Conservation (phyloP, 2,888 invertebrate genomes). For the Plutella xylostella region DNA sequence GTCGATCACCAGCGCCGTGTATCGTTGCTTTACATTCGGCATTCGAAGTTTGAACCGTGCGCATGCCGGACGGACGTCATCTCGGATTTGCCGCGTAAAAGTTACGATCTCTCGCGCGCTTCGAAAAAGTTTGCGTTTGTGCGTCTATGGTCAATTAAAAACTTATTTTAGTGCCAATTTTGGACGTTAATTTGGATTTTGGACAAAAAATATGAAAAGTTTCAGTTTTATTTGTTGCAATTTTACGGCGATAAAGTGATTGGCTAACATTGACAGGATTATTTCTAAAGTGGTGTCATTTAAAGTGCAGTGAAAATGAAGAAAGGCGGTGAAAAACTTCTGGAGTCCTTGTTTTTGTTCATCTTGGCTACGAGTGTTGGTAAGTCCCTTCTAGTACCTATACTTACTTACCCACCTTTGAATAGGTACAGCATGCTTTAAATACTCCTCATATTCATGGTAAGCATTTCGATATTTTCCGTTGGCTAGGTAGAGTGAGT, state of each 20-base stretch:
- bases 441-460: no score
- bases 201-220: neutral
- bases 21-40: constrained; percentile 42
- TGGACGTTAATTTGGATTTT: neutral
- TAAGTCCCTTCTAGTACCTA: no score
- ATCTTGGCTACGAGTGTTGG: constrained; percentile 33
- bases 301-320: constrained; percentile 32
- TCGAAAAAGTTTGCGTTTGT: no score
- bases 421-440: no score
- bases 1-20: constrained; percentile 60
- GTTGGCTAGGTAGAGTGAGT: no score
- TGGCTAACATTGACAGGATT: neutral
- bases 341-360: constrained; percentile 38
- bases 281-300: constrained; percentile 22
- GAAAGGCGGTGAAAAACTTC: constrained; percentile 35
- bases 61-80: constrained; percentile 32
- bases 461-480: no score
- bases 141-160: neutral
- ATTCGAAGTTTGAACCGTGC: constrained; percentile 33
- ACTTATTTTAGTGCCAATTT: no score
- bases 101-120: constrained; percentile 21
- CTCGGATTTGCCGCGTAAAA: constrained; percentile 41
- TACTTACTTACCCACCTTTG: no score
- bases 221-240: neutral
- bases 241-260: neutral